phyloP scores from a whole-genome alignment of 2,888 invertebrate species.

The Brenthis ino region DNA sequence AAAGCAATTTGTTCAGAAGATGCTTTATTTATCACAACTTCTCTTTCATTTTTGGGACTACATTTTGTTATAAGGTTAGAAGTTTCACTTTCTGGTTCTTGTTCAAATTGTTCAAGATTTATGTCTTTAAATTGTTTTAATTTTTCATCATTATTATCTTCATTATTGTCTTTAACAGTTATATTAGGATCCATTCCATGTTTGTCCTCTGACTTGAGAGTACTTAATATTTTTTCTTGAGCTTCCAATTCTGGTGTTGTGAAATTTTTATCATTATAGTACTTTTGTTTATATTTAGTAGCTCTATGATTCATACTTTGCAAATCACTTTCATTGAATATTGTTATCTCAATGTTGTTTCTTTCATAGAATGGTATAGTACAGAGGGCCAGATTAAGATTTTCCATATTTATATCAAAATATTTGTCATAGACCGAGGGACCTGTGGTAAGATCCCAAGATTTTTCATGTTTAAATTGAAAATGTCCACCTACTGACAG shows the following conservation, averaged over 20 bases:
- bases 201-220: constrained; percentile 31
- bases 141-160: constrained; percentile 23
- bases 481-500: constrained; percentile 74
- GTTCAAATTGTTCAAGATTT: constrained; percentile 24
- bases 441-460: constrained; percentile 66
- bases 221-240: constrained; percentile 56
- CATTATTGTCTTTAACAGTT: constrained; percentile 19
- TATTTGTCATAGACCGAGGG: constrained; percentile 73
- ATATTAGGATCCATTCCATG: background rate
- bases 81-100: background rate
- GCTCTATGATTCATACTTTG: constrained; percentile 68
- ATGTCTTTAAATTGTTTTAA: constrained; percentile 29
- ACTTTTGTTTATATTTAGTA: constrained; percentile 68
- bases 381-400: constrained; percentile 61
- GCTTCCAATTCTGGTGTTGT: constrained; percentile 62
- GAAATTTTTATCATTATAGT: constrained; percentile 64
- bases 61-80: background rate
- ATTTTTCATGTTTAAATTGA: constrained; percentile 79
- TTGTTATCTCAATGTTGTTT: constrained; percentile 57
- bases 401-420: constrained; percentile 71
- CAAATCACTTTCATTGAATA: constrained; percentile 65
- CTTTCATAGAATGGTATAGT: constrained; percentile 73
- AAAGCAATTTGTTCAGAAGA: background rate
- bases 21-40: background rate
- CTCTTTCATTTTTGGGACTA: background rate